Evolutionary conservation across 2,113 vertebrate genomes (phyloP), one percentile per base, ranked within the genome.

Genomic region (Scomber colias): DNA sequence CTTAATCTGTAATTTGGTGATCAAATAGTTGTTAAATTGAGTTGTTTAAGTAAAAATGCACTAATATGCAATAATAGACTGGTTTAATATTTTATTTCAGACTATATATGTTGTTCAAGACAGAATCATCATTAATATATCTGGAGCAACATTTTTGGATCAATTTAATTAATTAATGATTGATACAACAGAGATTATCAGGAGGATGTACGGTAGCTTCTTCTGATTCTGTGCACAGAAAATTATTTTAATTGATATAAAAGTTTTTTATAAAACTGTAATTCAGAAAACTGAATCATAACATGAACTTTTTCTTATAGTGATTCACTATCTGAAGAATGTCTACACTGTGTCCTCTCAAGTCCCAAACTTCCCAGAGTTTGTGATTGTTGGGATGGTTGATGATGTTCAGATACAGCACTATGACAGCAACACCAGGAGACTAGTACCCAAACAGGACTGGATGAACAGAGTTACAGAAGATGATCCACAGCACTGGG

Each of bases 351-450:
- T 1, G 0, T 69, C 85, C 0, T 0, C 83, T 72, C 45, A 40
- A 59, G 49, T 89, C 11, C 31, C 66, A 49, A 81, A 75, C 66
- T 82, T 89, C 65, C 88, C 89, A 68, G 79, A 92, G 87, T 91
- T 65, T 48, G 75, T 85, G n/a, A 0, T 0, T 71, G 83, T 89
- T 24, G 84, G 75, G 1, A 5, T 85, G 69, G 3, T 92, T 56
- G 83, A 93, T 57, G 84, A 73, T 0, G n/a, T 35, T 72, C 13
- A 65, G 51, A 71, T 87, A 0, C 0, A 0, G 35, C 19, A 86
- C 35, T 92, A 59, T 14, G 90, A 93, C 87, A 90, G 88, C 10
- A 67, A 77, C 48, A 81, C 17, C 11, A 55, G 5, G 8, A 40
- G 8, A 73, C 0, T 0, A 3, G 54, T 16, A 4, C 3, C 75